phyloP scores from a whole-genome alignment of 2,797 vertebrate genomes.

The Harpagifer antarcticus region DNA sequence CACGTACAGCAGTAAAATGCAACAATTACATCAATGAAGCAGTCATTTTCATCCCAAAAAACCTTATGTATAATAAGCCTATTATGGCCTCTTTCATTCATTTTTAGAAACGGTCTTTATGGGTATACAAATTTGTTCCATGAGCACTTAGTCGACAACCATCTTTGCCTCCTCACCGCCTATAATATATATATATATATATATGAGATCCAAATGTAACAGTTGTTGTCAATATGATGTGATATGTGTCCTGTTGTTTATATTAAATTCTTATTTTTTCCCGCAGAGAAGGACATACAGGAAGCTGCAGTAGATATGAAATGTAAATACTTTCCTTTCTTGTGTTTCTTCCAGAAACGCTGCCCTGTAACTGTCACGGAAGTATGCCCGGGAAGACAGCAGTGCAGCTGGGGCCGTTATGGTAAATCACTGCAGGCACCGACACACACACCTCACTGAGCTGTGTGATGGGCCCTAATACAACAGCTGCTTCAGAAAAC shows the following conservation, averaged over 20 bases:
- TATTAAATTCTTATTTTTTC: neutral
- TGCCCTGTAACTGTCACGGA: constrained; percentile 94
- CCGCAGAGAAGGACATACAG: neutral
- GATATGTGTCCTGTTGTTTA: neutral
- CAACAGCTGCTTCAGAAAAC: neutral
- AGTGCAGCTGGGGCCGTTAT: constrained; percentile 93
- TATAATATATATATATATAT: no score
- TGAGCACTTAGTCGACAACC: no score
- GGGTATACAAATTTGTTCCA: no score
- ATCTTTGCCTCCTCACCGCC: neutral
- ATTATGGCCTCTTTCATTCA: no score
- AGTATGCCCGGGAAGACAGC: constrained; percentile 96
- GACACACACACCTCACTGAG: neutral
- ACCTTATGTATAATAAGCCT: no score
- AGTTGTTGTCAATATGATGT: neutral
- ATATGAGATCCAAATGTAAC: neutral
- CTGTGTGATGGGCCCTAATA: neutral
- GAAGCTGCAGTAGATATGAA: neutral
- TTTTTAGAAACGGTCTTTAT: no score
- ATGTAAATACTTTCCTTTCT: neutral
- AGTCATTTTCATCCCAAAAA: no score
- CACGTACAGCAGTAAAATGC: no score
- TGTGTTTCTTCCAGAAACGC: constrained; percentile 80
- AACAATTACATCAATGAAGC: no score
- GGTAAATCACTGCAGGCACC: constrained; percentile 80